Evolutionary conservation across 2,888 invertebrate genomes (phyloP), one percentile per base, ranked within the genome.

Genomic region (Saturnia japonica): DNA sequence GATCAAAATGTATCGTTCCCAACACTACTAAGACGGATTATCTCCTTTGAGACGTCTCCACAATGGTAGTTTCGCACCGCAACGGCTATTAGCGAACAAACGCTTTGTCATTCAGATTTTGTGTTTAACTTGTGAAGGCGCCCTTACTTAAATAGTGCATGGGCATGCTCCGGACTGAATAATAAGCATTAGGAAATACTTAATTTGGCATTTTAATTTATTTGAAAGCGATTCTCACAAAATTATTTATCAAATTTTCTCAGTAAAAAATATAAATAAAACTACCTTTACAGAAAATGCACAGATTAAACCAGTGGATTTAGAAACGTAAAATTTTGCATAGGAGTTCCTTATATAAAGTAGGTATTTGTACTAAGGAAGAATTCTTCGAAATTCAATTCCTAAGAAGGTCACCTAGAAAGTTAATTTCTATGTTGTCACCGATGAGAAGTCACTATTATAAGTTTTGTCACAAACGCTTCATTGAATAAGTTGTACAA

Each of bases 51-150:
- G 82, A 80, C 75, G 75, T 76, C 73, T 76, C 74, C 82, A 89
- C 87, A 91, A 91, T 84, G 82, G 77, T 74, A 77, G 79, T 84
- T 89, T 90, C 87, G 88, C 91, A 91, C 94, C 91, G 91, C 91
- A 90, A 88, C 90, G 91, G 89, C 87, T 91, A 88, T 92, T 93
- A 92, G 86, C 74, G 84, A 78, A 86, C 87, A 85, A 78, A 81
- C 68, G 81, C 82, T 87, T 93, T 93, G 91, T 93, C 82, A 93
- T 93, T 91, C 70, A 88, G 86, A 93, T 92, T 79, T 74, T 86
- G 88, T 91, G 91, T 92, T 92, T 90, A 91, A 91, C 91, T 88
- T 91, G 88, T 89, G 86, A 83, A 64, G 64, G n/a, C 3, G 64
- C 64, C 84, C 78, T 82, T 76, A 79, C 74, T 62, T 60, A 60